Evolutionary conservation across 2,113 vertebrate species (phyloP).

Genomic region (Enhydra lutris): DNA sequence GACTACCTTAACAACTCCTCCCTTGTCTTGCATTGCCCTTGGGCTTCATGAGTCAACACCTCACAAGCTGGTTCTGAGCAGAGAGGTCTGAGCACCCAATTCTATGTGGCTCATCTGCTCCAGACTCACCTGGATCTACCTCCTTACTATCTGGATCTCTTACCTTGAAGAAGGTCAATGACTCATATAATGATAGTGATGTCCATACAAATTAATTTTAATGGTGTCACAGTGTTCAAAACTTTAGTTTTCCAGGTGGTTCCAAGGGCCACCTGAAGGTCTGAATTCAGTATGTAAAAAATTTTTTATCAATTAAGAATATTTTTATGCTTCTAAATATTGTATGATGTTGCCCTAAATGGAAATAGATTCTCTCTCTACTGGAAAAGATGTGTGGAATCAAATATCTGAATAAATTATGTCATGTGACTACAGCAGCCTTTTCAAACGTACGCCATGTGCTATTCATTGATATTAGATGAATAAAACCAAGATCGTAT

Average conservation of each 20-base stretch:
- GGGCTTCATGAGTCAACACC: neutral
- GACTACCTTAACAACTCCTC: neutral
- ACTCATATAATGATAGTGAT: neutral
- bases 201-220: neutral
- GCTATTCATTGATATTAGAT: constrained; percentile 38
- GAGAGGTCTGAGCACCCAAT: neutral
- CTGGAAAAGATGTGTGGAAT: neutral
- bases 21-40: neutral
- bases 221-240: neutral
- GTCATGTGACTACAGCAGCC: neutral
- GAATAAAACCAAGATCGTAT: constrained; percentile 25
- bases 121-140: neutral
- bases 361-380: constrained; percentile 3
- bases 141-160: neutral
- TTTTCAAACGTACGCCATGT: neutral
- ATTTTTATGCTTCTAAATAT: constrained; percentile 32
- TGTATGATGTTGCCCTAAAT: neutral
- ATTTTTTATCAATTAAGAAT: neutral
- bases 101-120: neutral
- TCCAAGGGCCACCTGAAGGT: neutral
- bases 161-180: neutral
- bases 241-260: neutral
- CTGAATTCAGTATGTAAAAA: neutral
- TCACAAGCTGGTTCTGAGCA: neutral
- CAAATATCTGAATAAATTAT: constrained; percentile 43